A percentile compares a stretch with the other conserved stretches of the same genome.
phyloP scores from a whole-genome alignment of 2,797 vertebrate species.

The Ctenosaura bakeri region DNA sequence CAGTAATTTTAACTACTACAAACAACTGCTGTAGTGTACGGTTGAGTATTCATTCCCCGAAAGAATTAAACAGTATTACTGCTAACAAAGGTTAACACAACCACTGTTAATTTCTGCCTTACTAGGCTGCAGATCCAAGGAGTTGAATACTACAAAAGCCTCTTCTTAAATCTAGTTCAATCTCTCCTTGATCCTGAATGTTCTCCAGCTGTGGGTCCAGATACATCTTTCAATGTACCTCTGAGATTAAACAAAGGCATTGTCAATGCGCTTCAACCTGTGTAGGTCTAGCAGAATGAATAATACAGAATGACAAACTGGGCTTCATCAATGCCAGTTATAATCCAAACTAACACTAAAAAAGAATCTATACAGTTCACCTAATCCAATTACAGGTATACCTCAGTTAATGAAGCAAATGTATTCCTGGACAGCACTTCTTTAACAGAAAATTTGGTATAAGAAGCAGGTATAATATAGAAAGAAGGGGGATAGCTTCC shows the following conservation, averaged over 20 bases:
- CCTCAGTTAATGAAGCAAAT: no score
- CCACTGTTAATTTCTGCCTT: neutral
- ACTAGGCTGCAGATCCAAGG: neutral
- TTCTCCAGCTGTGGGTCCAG: neutral
- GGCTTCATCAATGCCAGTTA: no score
- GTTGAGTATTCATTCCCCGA: neutral
- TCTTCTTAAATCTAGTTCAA: neutral
- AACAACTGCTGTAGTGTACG: no score
- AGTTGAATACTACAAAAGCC: neutral
- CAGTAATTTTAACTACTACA: neutral
- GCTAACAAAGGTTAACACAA: neutral
- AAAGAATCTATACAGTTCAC: neutral
- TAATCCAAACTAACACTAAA: neutral
- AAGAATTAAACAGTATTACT: neutral
- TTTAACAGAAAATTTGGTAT: no score
- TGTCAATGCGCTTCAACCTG: neutral
- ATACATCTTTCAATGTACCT: neutral
- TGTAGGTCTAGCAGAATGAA: neutral
- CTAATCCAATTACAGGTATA: neutral
- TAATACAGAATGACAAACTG: neutral
- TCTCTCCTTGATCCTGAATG: neutral
- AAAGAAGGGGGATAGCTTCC: no score
- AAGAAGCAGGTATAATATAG: no score
- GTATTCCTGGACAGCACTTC: no score
- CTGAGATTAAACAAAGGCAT: neutral